Evolutionary conservation across 2,113 vertebrate genomes (phyloP), one percentile per base, ranked within the genome.

Genomic region (Chauna torquata): DNA sequence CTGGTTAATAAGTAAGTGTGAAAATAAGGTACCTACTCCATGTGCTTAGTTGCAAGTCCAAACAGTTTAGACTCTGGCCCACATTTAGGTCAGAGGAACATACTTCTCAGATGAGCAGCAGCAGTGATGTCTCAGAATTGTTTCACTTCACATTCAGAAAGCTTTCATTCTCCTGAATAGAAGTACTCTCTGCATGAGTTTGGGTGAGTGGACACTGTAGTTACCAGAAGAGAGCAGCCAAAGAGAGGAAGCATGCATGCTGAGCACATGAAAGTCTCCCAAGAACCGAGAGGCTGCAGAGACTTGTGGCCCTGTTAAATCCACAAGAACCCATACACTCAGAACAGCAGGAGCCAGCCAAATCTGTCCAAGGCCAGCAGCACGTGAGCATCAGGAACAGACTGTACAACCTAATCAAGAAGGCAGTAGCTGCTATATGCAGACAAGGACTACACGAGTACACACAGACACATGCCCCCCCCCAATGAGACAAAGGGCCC

Each of bases 261-360:
- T 75, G 34, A 93, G 76, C 42, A 58, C 22, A 3, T 7, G 12
- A 14, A 65, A 19, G 3, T 3, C 8, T 23, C 7, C 14, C 9
- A 13, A 8, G 52, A 49, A 32, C 3, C 0, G 0, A 49, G 52
- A 18, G 19, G 55, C 25, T 71, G 36, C 75, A 91, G 65, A 78
- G 45, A 44, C 16, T 23, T 1, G 0, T 5, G 28, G 42, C 30
- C 24, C 62, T 16, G 59, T 6, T 70, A 10, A 36, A 17, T 2
- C 14, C 30, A 28, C 57, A 62, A 42, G 76, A 68, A 34, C 5
- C 3, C 55, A 3, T 12, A 8, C 0, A 1, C 27, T 32, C 28
- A 13, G 66, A 58, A 45, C 4, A 64, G 55, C 70, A 70, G 61
- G 8, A 38, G 55, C 36, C 4, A 0, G 49, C 6, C 52, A 70